These are phyloP conservation scores for Chromis chromis DNA, from an alignment of 2,797 vertebrate species.

Conservation along the genomic window DNA sequence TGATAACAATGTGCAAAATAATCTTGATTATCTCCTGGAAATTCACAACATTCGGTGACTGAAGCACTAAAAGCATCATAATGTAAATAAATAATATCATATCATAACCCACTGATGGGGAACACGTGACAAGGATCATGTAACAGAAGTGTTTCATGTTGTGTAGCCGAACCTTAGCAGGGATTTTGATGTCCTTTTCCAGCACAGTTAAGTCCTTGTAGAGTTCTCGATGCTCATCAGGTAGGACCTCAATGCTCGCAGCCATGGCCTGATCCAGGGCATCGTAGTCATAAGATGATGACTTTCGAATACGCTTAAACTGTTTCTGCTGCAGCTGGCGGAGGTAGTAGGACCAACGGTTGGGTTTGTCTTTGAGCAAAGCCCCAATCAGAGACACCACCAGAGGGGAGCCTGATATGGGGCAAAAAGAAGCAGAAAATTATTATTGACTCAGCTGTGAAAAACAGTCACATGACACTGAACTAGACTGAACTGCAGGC, in stretches of 20 bases:
- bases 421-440: neutral
- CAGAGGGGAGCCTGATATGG: constrained; percentile 91
- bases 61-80: too few species aligned
- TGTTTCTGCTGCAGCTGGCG: constrained; percentile 92
- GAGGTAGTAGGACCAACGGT: constrained; percentile 95
- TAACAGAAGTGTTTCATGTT: neutral
- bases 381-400: constrained; percentile 97
- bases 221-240: constrained; percentile 86
- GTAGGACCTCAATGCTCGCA: constrained; percentile 93
- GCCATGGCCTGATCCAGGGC: constrained; percentile 99
- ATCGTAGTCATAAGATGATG: constrained; percentile 96
- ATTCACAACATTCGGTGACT: too few species aligned
- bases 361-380: constrained; percentile 92
- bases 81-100: too few species aligned
- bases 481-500: too few species aligned
- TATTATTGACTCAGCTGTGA: too few species aligned
- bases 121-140: neutral
- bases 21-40: too few species aligned
- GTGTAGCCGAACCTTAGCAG: constrained; percentile 88
- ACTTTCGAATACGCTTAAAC: constrained; percentile 95
- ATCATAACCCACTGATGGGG: neutral
- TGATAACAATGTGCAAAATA: too few species aligned
- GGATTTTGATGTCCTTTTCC: constrained; percentile 94
- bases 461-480: too few species aligned
- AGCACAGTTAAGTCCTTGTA: constrained; percentile 94